Evolutionary conservation across 2,888 invertebrate genomes (phyloP), one percentile per base, ranked within the genome.

Genomic region (Ennomos quercinarius): DNA sequence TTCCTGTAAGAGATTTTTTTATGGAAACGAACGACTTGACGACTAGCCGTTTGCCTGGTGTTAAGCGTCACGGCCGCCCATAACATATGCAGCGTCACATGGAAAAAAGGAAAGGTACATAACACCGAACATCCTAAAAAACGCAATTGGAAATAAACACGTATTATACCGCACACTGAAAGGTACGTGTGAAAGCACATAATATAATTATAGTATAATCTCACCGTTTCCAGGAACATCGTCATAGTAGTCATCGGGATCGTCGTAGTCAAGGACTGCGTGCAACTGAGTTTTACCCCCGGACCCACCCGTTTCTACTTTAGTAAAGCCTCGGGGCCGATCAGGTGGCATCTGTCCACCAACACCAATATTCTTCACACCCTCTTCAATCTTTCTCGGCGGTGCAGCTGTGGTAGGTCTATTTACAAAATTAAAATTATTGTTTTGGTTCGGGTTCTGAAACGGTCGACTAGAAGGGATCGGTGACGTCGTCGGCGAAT

Each of bases 261-360:
- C 80, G 10, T 80, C 95, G 73, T 96, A 96, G 80, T 96, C 96
- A 49, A 96, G 90, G 17, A 96, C 94, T 4, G 96, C 95, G 80
- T 96, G 96, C 59, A 96, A 85, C 70, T 95, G 95, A 1, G 95
- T 95, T 77, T 94, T 94, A 11, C 91, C 88, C 73, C 89, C 95
- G 60, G 86, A 89, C 1, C 93, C 91, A 63, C 94, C 94, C 5
- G 85, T 79, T 73, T 92, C 91, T 43, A 95, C 95, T 73, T 94
- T 94, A 10, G 95, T 95, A 76, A 94, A 95, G 6, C 94, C 94
- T 3, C 95, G 94, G 37, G 95, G 94, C 63, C 94, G 89, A 55
- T 93, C 91, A 0, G 93, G 92, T 64, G 91, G 93, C 12, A 78
- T 65, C 65, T 84, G 84, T 40, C 74, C 80, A 74, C 67, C 74